Base-by-base conservation (phyloP, 2,113 vertebrate genomes). In the Addax nasomaculatus region DNA sequence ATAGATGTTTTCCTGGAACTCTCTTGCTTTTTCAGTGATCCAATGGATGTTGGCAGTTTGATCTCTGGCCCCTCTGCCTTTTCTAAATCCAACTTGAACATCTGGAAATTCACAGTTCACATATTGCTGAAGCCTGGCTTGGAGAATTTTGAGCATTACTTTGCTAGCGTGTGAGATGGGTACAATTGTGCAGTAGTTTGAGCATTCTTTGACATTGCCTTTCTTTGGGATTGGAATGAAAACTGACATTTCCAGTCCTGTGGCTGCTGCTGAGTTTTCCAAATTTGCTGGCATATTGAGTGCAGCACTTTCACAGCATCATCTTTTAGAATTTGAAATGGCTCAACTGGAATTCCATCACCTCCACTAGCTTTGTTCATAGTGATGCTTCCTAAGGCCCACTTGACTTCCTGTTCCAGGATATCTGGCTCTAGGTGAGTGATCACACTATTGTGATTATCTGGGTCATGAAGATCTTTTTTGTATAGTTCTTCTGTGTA, bases 341-440 rank as follows among this genome's bases (percentile, higher is more conserved):
- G n/a, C 64, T 36, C 64, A 23, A 70, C n/a, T 70, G 64, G 19
- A 70, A 70, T 70, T 36, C 9, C n/a, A 36, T 12, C n/a, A 23
- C n/a, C 67, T 70, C n/a, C n/a, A 23, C 67, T 70, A 39, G n/a
- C 64, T 36, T 70, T 70, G n/a, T 70, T 70, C 67, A 23, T 12
- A 36, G n/a, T 70, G 67, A 39, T 6, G n/a, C n/a, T 36, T 70
- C 19, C 4, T 70, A 70, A 70, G 67, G 67, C 10, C 67, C 67
- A 36, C n/a, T 12, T 70, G 67, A 23, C 7, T 70, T 70, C 2
- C 0, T 6, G 1, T 70, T 70, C 67, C 67, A 70, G 5, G 67
- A 36, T 70, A 9, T 70, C n/a, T 70, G n/a, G 4, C 67, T 36
- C 67, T 36, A 70, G 67, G 9, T 70, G n/a, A 11, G n/a, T 39